These are phyloP conservation scores for Stichopus horrens DNA, from an alignment of 53 echinoderm and acorn worm species.

Conservation along the genomic window DNA sequence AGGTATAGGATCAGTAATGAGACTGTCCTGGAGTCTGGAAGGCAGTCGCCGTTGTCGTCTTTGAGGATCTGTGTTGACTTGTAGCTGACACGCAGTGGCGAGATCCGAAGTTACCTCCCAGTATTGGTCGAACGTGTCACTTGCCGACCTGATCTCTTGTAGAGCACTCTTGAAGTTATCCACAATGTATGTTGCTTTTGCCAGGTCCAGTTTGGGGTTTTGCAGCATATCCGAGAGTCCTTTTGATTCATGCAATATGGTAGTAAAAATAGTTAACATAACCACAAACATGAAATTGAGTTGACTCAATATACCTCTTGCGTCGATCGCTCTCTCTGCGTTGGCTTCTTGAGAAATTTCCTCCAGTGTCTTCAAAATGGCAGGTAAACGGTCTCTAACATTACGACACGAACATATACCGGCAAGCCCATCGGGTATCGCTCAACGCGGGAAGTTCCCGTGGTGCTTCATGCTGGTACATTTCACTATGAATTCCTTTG, in stretches of 20 bases:
- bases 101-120: slow-evolving; percentile 24
- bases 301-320: slow-evolving; percentile 25
- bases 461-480: slow-evolving; percentile 28
- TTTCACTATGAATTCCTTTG: slow-evolving; percentile 39
- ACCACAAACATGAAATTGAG: slow-evolving; percentile 21
- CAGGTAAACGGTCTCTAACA: slow-evolving; percentile 23
- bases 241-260: slow-evolving; percentile 31
- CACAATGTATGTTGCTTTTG: slow-evolving; percentile 43
- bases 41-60: slow-evolving; percentile 33
- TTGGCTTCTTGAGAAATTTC: slow-evolving; percentile 24
- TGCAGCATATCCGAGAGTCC: slow-evolving; percentile 43
- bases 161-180: slow-evolving; percentile 17
- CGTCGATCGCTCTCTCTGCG: slow-evolving; percentile 40
- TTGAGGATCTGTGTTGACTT: slow-evolving; percentile 12
- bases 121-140: slow-evolving; percentile 16
- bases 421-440: slow-evolving; percentile 52
- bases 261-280: slow-evolving; percentile 41
- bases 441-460: slow-evolving; percentile 37
- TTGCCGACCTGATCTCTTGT: slow-evolving; percentile 14
- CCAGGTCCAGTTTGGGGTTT: slow-evolving; percentile 34
- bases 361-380: slow-evolving; percentile 3
- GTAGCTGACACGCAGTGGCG: slow-evolving; percentile 15
- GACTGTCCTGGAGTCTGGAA: neutral
- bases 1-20: neutral
- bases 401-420: slow-evolving; percentile 31